phyloP scores from a whole-genome alignment of 2,888 invertebrate species.

The Incurvaria masculella region DNA sequence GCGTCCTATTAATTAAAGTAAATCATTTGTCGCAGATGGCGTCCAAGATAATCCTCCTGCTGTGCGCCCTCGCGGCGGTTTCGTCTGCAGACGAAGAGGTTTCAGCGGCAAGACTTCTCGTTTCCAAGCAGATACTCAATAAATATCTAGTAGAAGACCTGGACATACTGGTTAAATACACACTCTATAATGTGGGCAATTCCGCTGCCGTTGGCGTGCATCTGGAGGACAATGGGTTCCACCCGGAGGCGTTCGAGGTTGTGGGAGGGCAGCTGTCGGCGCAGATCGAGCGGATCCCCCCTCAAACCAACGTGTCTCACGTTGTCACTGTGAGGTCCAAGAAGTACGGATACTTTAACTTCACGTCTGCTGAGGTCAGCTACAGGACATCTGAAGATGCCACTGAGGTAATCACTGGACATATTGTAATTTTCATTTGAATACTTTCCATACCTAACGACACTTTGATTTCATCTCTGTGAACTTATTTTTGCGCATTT shows the following conservation, averaged over 20 bases:
- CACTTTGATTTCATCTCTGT: slow-evolving; percentile 8
- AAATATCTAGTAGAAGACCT: slow-evolving; percentile 95
- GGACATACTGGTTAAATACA: slow-evolving; percentile 95
- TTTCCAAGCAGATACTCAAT: slow-evolving; percentile 93
- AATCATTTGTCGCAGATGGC: slow-evolving; percentile 39
- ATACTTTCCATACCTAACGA: slow-evolving; percentile 7
- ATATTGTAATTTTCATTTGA: too few relatives aligned
- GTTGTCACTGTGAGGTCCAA: slow-evolving; percentile 89
- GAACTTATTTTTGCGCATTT: too few relatives aligned
- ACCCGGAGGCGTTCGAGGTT: slow-evolving; percentile 85
- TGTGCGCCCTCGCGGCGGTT: slow-evolving; percentile 40
- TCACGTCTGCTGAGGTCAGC: slow-evolving; percentile 89
- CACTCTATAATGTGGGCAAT: slow-evolving; percentile 89
- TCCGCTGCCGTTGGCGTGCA: slow-evolving; percentile 88
- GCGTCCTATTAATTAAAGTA: too few relatives aligned
- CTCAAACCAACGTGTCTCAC: slow-evolving; percentile 91
- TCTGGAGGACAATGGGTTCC: slow-evolving; percentile 88
- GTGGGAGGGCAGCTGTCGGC: slow-evolving; percentile 84
- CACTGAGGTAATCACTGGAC: slow-evolving; percentile 59
- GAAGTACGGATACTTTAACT: slow-evolving; percentile 93
- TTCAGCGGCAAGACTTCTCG: slow-evolving; percentile 75
- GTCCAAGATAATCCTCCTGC: slow-evolving; percentile 40
- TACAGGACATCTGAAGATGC: slow-evolving; percentile 86
- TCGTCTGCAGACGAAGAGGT: slow-evolving; percentile 65
- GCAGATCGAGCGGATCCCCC: slow-evolving; percentile 85